Evolutionary conservation across 2,888 invertebrate species (phyloP).

Genomic region (Nebria salina): DNA sequence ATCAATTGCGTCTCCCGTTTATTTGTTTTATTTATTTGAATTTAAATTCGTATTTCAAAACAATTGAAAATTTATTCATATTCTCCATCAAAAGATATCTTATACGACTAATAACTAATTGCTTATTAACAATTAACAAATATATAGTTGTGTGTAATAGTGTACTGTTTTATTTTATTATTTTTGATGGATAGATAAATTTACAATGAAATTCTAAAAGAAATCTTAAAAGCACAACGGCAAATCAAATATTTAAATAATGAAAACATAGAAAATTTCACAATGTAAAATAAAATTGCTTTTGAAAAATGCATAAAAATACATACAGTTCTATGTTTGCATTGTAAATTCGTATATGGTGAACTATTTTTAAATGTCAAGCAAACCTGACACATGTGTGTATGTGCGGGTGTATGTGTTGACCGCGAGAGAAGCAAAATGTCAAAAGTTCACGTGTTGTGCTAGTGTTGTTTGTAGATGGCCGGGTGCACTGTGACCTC

Average conservation of each 20-base stretch:
- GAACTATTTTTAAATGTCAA: not conserved
- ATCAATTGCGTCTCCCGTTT: constrained; percentile 8
- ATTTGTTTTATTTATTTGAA: no score
- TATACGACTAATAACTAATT: not conserved
- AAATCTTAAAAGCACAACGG: not conserved
- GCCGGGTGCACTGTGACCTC: constrained; percentile 23
- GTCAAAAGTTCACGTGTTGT: constrained; percentile 32
- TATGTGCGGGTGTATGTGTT: constrained; percentile 10
- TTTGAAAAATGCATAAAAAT: not conserved
- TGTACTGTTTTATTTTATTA: no score
- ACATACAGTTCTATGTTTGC: not conserved
- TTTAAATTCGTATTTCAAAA: no score
- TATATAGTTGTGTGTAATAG: not conserved
- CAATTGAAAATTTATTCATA: not conserved
- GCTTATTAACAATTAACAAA: constrained; percentile 4
- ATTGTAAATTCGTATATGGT: constrained; percentile 5
- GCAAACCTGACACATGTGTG: not conserved
- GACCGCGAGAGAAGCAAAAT: constrained; percentile 14
- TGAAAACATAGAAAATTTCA: not conserved
- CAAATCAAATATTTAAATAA: not conserved
- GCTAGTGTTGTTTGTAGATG: constrained; percentile 2
- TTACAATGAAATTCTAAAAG: not conserved
- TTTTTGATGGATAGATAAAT: no score
- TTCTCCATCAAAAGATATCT: not conserved
- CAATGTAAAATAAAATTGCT: not conserved